These are phyloP conservation scores for Champsocephalus gunnari DNA, from an alignment of 2,797 vertebrate species.

Conservation along the genomic window DNA sequence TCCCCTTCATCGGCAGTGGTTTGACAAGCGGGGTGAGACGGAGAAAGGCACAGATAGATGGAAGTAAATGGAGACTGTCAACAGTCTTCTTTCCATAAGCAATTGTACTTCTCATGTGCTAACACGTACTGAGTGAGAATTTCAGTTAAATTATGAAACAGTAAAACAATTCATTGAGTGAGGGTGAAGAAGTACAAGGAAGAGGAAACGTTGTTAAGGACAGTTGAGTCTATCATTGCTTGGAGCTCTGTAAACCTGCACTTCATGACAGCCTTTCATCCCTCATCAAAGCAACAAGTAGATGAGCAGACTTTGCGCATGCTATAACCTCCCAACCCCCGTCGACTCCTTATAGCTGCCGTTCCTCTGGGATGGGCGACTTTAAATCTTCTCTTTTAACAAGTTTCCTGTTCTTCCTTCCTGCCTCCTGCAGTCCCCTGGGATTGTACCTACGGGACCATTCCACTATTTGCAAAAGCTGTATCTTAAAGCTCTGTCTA, in stretches of 20 bases:
- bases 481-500: conserved; percentile 52
- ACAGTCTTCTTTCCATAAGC: not conserved
- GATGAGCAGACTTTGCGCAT: conserved; percentile 86
- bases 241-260: conserved; percentile 80
- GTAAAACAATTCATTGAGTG: conserved; percentile 26
- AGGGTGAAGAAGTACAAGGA: conserved; percentile 20
- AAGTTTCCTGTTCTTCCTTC: conserved; percentile 86
- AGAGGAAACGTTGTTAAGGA: conserved; percentile 65
- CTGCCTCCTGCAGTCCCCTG: conserved; percentile 73
- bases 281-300: conserved; percentile 93
- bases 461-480: conserved; percentile 61
- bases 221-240: conserved; percentile 82
- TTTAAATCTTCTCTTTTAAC: conserved; percentile 91
- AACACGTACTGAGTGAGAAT: conserved; percentile 7
- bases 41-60: conserved; percentile 22
- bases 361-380: conserved; percentile 79
- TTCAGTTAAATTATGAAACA: conserved; percentile 19
- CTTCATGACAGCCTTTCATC: conserved; percentile 90
- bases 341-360: conserved; percentile 68
- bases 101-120: not conserved
- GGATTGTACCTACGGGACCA: conserved; percentile 68
- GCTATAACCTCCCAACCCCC: conserved; percentile 72
- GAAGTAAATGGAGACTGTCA: conserved; percentile 14
- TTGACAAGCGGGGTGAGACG: conserved; percentile 15
- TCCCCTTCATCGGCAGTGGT: conserved; percentile 44